Conservation (phyloP, 1,140 invertebrate genomes). For the Lucilia cuprina region DNA sequence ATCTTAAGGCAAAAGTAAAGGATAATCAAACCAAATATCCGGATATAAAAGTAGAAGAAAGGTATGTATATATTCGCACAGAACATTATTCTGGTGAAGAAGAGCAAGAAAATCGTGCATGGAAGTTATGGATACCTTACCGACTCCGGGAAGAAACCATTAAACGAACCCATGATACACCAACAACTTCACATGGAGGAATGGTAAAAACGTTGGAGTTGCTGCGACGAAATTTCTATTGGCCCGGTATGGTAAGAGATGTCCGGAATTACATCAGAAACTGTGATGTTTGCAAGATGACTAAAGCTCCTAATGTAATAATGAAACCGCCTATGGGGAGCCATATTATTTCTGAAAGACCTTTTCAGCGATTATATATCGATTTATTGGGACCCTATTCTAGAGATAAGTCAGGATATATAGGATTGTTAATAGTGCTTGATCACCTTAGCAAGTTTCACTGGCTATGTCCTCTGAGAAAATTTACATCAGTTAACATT, state of each 20-base stretch:
- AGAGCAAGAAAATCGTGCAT: neutral
- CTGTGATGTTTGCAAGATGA: conserved; percentile 17
- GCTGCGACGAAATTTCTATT: neutral
- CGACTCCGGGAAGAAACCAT: neutral
- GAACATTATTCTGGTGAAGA: neutral
- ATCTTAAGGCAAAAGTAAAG: neutral
- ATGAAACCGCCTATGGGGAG: conserved; percentile 19
- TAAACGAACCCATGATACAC: neutral
- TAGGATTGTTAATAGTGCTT: neutral
- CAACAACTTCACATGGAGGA: neutral
- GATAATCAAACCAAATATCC: neutral
- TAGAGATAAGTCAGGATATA: neutral
- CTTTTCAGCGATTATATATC: conserved; percentile 21
- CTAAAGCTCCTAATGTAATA: neutral
- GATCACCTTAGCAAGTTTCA: conserved; percentile 26
- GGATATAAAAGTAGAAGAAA: conserved; percentile 5
- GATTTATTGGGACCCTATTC: conserved; percentile 36
- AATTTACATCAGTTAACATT: neutral
- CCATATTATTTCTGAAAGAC: neutral
- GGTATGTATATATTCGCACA: too few relatives aligned
- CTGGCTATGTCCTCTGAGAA: neutral
- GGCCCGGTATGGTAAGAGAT: neutral
- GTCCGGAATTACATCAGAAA: neutral
- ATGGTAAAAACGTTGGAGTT: conserved; percentile 2
- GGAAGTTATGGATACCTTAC: conserved; percentile 35